phyloP scores from a whole-genome alignment of 2,888 invertebrate species.

The Torymus tubicola region DNA sequence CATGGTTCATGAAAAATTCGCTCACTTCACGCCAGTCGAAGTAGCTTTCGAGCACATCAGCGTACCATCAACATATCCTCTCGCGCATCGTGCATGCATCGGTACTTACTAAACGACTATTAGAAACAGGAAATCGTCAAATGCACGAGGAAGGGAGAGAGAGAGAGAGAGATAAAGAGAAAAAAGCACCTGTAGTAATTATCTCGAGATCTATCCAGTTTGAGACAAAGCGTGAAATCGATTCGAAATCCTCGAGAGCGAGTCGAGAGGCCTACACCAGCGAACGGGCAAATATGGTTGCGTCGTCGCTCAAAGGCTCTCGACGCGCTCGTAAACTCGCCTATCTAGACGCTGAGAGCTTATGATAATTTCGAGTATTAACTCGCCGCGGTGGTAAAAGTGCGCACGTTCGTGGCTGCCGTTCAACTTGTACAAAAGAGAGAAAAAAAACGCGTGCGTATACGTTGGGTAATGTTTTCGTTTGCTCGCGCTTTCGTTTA shows the following conservation, averaged over 20 bases:
- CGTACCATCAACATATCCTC: too few relatives aligned
- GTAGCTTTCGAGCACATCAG: too few relatives aligned
- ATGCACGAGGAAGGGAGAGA: background rate
- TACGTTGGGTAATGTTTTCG: too few relatives aligned
- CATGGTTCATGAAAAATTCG: background rate
- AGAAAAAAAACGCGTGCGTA: too few relatives aligned
- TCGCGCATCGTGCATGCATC: too few relatives aligned
- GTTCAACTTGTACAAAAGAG: too few relatives aligned
- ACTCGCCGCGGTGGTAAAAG: too few relatives aligned
- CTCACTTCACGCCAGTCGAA: constrained; percentile 7
- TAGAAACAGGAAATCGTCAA: constrained; percentile 13
- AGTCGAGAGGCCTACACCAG: background rate
- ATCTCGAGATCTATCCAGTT: background rate
- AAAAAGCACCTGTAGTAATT: background rate
- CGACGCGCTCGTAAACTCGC: background rate
- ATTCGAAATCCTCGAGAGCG: constrained; percentile 3
- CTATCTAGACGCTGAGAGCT: background rate
- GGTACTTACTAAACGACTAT: background rate
- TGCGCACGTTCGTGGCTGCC: too few relatives aligned
- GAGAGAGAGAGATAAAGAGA: too few relatives aligned
- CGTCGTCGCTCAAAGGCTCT: background rate
- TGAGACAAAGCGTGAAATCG: constrained; percentile 30
- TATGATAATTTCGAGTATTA: background rate
- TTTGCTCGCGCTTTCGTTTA: too few relatives aligned
- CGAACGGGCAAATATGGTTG: background rate